A percentile compares a stretch with the other conserved stretches of the same genome.
phyloP scores from a whole-genome alignment of 2,113 vertebrate species.

The Cynoglossus semilaevis region DNA sequence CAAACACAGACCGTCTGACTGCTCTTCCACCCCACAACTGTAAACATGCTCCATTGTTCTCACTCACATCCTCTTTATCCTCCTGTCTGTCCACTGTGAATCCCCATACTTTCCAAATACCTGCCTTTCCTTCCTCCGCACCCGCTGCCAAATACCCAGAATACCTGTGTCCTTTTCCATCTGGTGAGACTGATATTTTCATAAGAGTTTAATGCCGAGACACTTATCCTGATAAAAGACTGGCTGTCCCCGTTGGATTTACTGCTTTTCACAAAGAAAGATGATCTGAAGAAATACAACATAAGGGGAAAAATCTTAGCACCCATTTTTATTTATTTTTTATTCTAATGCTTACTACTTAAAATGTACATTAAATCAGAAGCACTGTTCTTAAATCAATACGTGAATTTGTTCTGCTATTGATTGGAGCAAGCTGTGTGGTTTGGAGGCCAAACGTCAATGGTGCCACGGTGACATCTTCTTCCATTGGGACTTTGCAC shows the following conservation, averaged over 20 bases:
- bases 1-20: slow-evolving; percentile 71
- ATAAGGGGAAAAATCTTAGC: no score
- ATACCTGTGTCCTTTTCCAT: slow-evolving; percentile 60
- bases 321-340: no score
- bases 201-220: slow-evolving; percentile 30
- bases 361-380: no score
- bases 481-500: not conserved
- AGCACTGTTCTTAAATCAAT: no score
- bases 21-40: slow-evolving; percentile 25
- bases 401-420: no score
- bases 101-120: slow-evolving; percentile 62
- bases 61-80: slow-evolving; percentile 50
- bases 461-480: not conserved
- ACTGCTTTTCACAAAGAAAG: slow-evolving; percentile 9
- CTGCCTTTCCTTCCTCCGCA: slow-evolving; percentile 31
- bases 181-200: slow-evolving; percentile 38
- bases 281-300: not conserved
- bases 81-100: slow-evolving; percentile 33
- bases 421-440: no score
- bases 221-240: slow-evolving; percentile 15
- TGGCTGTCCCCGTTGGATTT: slow-evolving; percentile 13
- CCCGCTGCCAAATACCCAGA: slow-evolving; percentile 64
- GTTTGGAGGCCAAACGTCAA: no score
- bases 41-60: slow-evolving; percentile 64
- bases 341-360: not conserved